phyloP scores from a whole-genome alignment of 2,797 vertebrate genomes.

The Clarias fuscus region DNA sequence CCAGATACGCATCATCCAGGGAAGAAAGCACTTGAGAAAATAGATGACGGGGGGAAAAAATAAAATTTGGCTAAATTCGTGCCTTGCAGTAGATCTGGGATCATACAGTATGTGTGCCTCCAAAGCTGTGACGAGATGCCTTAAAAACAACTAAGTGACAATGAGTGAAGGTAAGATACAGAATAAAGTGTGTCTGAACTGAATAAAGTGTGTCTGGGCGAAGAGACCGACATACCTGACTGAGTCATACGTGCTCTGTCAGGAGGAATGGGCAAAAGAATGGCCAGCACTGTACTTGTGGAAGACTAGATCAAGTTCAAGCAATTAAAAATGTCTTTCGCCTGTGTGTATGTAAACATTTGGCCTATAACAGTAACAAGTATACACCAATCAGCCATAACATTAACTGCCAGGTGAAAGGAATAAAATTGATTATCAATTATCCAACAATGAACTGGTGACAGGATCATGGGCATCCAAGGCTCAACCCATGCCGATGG shows the following conservation, averaged over 20 bases:
- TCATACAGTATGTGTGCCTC: background rate
- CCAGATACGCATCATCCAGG: background rate
- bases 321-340: background rate
- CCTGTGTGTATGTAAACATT: background rate
- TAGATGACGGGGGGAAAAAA: background rate
- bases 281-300: background rate
- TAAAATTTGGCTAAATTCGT: too few relatives aligned
- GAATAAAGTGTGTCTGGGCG: background rate
- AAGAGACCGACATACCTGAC: background rate
- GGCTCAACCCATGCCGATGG: too few relatives aligned
- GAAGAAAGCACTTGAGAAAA: background rate
- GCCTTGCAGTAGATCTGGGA: background rate
- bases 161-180: background rate
- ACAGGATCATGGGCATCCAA: too few relatives aligned
- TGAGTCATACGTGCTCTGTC: background rate
- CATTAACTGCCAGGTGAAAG: too few relatives aligned
- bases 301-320: background rate
- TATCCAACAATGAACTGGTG: too few relatives aligned
- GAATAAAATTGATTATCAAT: too few relatives aligned
- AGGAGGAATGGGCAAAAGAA: background rate
- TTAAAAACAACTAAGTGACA: background rate
- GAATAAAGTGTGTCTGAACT: background rate
- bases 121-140: background rate
- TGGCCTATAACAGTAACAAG: background rate
- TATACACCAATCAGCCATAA: too few relatives aligned